Percentiles rank a stretch among this genome's conserved stretches.
Evolutionary conservation across 2,888 invertebrate genomes (phyloP).

Genomic region (Cephus pygmeus): DNA sequence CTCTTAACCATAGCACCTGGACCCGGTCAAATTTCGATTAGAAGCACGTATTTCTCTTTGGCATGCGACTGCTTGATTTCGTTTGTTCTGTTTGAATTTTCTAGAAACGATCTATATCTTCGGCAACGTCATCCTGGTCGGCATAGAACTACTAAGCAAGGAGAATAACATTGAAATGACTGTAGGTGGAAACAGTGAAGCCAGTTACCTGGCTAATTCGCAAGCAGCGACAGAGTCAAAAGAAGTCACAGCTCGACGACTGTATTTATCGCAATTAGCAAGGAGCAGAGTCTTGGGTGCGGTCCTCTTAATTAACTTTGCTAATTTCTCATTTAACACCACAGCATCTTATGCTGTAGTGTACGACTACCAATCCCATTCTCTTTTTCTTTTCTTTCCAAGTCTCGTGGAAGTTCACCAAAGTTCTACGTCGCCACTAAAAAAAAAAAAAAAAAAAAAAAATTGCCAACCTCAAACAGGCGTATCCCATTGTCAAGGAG

Average conservation of each 20-base stretch:
- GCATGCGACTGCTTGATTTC: background rate
- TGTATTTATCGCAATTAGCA: slow-evolving; percentile 32
- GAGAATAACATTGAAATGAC: background rate
- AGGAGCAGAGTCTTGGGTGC: slow-evolving; percentile 16
- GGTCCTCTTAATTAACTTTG: slow-evolving; percentile 45
- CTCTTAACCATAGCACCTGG: background rate
- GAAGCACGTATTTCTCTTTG: background rate
- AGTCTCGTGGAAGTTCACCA: background rate
- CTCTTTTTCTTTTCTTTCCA: background rate
- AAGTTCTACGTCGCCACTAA: no score
- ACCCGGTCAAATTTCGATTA: background rate
- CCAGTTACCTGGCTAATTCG: no score
- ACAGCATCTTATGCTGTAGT: background rate
- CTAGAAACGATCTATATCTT: background rate
- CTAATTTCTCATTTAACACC: slow-evolving; percentile 47
- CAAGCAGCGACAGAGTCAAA: no score
- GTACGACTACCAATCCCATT: background rate
- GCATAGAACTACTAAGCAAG: background rate
- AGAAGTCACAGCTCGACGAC: no score
- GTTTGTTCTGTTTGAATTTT: background rate
- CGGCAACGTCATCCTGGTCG: background rate
- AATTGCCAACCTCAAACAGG: no score
- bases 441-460: no score
- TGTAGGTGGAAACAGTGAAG: background rate
- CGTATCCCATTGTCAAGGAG: no score